Percentiles rank a stretch among this genome's conserved stretches.
Conservation (phyloP, 2,888 invertebrate genomes). For the Fragum fragum region DNA sequence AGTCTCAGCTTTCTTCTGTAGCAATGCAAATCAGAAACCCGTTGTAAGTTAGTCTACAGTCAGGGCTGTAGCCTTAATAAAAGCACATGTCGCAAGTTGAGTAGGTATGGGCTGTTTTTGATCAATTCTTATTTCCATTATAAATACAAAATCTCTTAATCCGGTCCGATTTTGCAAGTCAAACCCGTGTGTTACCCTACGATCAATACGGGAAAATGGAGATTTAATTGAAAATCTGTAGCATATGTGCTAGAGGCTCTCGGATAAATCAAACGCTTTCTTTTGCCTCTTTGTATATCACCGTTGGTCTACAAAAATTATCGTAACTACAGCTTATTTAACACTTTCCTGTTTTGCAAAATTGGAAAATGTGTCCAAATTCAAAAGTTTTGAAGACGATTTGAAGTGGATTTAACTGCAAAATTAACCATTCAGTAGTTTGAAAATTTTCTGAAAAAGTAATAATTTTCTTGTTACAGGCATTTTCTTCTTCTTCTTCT, state of each 20-base stretch:
- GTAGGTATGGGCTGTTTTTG: conserved; percentile 10
- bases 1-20: too few relatives aligned
- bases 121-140: conserved; percentile 30
- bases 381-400: too few relatives aligned
- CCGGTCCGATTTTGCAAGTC: not conserved
- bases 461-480: too few relatives aligned
- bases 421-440: too few relatives aligned
- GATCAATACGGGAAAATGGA: conserved; percentile 26
- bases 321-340: too few relatives aligned
- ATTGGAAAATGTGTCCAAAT: too few relatives aligned
- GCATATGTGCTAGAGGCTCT: conserved; percentile 2
- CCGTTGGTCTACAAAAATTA: too few relatives aligned
- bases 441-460: too few relatives aligned
- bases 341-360: too few relatives aligned
- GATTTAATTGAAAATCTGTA: conserved; percentile 26
- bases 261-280: conserved; percentile 13
- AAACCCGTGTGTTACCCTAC: conserved; percentile 5
- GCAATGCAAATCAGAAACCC: too few relatives aligned
- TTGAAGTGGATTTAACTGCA: too few relatives aligned
- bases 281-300: not conserved
- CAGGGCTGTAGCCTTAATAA: conserved; percentile 7
- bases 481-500: too few relatives aligned
- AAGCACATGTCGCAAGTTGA: conserved; percentile 27
- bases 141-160: conserved; percentile 26
- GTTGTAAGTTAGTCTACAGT: not conserved